These are phyloP conservation scores for Lacanobia wlatinum DNA, from an alignment of 2,888 invertebrate genomes.

Conservation along the genomic window DNA sequence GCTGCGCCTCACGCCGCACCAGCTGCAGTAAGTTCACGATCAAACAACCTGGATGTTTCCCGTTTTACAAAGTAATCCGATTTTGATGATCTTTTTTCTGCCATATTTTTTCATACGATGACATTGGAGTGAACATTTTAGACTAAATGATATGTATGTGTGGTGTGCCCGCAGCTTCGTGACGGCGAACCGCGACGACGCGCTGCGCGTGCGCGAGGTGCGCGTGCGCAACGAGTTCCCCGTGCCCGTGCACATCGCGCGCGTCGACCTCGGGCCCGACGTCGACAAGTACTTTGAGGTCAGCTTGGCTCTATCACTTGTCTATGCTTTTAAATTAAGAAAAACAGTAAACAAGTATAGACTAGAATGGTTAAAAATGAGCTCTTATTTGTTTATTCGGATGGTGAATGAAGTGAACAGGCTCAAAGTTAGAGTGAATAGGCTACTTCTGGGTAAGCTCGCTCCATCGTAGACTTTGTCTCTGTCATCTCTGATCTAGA, in stretches of 20 bases:
- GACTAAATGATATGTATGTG: background rate
- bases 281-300: slow-evolving; percentile 75
- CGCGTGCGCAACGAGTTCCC: slow-evolving; percentile 79
- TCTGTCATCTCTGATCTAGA: too few species aligned
- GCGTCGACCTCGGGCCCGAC: slow-evolving; percentile 69
- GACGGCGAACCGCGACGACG: slow-evolving; percentile 68
- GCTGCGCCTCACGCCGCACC: slow-evolving; percentile 76
- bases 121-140: background rate
- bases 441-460: too few species aligned
- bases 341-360: too few species aligned
- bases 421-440: too few species aligned
- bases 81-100: too few species aligned
- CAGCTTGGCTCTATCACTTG: slow-evolving; percentile 40
- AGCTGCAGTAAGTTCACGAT: slow-evolving; percentile 71
- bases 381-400: too few species aligned
- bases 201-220: slow-evolving; percentile 69
- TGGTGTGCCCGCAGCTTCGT: slow-evolving; percentile 75
- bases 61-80: too few species aligned
- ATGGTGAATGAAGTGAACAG: too few species aligned
- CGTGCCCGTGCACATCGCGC: slow-evolving; percentile 72
- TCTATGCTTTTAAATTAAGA: too few species aligned
- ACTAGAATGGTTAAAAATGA: too few species aligned
- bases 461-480: too few species aligned
- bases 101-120: too few species aligned
- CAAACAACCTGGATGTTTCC: background rate